Conservation (phyloP, 2,888 invertebrate species). For the Hypselothyrea guttata region DNA sequence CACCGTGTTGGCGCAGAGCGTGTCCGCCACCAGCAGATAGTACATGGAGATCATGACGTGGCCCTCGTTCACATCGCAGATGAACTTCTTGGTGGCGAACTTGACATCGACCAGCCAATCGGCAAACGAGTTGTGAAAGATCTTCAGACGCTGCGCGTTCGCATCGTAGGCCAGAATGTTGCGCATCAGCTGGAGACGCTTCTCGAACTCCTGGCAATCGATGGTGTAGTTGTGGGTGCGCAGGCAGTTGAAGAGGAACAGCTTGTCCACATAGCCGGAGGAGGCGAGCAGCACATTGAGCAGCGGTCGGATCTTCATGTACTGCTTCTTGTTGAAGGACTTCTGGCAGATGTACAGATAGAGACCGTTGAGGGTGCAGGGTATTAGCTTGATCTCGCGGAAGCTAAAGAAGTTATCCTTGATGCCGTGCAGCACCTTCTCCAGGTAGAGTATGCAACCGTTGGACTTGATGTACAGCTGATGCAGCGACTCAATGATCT, state of each 20-base stretch:
- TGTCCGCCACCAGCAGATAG: conserved; percentile 88
- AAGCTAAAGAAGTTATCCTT: conserved; percentile 96
- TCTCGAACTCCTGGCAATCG: conserved; percentile 90
- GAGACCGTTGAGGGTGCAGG: conserved; percentile 96
- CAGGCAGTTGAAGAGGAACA: conserved; percentile 91
- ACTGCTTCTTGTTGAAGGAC: conserved; percentile 93
- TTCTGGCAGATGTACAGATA: conserved; percentile 97
- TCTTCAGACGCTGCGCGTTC: conserved; percentile 80
- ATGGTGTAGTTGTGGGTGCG: conserved; percentile 91
- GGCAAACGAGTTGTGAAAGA: conserved; percentile 97
- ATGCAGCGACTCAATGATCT: conserved; percentile 97
- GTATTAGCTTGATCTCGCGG: conserved; percentile 95
- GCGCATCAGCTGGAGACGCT: conserved; percentile 89
- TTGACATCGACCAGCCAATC: conserved; percentile 98
- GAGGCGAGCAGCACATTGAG: conserved; percentile 94
- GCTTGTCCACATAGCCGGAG: conserved; percentile 91
- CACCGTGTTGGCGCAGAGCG: conserved; percentile 88
- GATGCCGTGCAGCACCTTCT: conserved; percentile 95
- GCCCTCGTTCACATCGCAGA: conserved; percentile 93
- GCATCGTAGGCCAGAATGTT: conserved; percentile 83
- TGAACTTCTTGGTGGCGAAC: conserved; percentile 96
- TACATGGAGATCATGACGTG: conserved; percentile 94
- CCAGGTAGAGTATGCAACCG: conserved; percentile 93
- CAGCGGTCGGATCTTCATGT: conserved; percentile 92
- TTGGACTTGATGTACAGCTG: conserved; percentile 98